Conservation (phyloP, 2,113 vertebrate genomes). For the Felis chaus region DNA sequence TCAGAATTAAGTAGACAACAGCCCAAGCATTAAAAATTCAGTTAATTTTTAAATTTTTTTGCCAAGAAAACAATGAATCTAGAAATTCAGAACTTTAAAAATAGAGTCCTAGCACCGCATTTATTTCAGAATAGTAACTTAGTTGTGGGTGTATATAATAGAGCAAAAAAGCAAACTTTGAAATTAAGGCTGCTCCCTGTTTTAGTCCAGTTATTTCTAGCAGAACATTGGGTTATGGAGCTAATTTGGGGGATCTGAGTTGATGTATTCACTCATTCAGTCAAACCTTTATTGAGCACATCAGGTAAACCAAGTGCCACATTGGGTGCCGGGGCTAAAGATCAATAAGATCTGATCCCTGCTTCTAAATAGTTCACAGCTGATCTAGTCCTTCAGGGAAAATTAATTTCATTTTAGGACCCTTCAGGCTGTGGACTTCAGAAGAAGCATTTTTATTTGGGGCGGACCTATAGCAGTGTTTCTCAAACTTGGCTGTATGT, state of each 20-base stretch:
- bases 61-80: not conserved
- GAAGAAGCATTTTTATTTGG: not conserved
- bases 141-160: not conserved
- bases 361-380: not conserved
- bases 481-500: not conserved
- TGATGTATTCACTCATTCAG: not conserved
- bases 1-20: not conserved
- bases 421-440: not conserved
- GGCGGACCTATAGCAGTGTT: not conserved
- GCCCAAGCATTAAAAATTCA: not conserved
- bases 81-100: constrained; percentile 14
- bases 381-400: not conserved
- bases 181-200: not conserved
- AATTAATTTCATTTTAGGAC: not conserved
- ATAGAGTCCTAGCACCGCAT: not conserved
- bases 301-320: not conserved
- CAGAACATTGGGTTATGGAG: not conserved
- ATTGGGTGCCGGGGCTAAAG: not conserved
- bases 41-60: not conserved
- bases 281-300: not conserved
- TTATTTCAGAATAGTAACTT: not conserved
- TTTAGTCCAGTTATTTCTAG: not conserved
- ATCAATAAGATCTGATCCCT: not conserved
- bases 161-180: not conserved
- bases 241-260: not conserved